Evolutionary conservation across 2,113 vertebrate species (phyloP).

Genomic region (Setophaga kirtlandii): DNA sequence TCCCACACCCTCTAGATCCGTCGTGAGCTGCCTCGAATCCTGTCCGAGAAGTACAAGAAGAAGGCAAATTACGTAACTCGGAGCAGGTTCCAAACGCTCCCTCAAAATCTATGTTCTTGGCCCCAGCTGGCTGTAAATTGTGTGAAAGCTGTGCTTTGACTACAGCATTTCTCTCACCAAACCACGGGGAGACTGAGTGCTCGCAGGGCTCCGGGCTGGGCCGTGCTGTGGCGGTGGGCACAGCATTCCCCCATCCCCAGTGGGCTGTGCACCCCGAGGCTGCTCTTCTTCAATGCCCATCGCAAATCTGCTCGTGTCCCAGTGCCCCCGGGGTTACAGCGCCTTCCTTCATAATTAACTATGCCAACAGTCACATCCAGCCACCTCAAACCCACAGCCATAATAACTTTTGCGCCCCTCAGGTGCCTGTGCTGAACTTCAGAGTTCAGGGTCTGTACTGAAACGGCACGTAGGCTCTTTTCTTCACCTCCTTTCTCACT

Average conservation of each 20-base stretch:
- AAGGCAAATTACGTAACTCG: rapidly evolving
- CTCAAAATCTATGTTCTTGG: neutral
- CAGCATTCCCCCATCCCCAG: rapidly evolving
- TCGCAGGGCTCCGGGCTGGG: neutral
- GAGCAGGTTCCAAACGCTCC: neutral
- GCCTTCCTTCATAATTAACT: neutral
- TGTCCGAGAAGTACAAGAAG: neutral
- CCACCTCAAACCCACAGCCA: neutral
- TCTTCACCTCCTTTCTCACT: neutral
- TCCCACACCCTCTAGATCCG: neutral
- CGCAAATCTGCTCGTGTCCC: rapidly evolving
- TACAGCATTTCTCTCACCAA: neutral
- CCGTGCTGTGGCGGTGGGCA: rapidly evolving
- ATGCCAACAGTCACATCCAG: rapidly evolving
- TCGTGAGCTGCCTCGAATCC: neutral
- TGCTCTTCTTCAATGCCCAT: neutral
- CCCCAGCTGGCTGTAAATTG: neutral
- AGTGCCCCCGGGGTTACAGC: too few species aligned
- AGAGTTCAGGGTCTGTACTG: neutral
- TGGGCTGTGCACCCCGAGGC: neutral
- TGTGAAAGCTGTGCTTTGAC: neutral
- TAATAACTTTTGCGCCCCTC: neutral
- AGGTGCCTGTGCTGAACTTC: neutral
- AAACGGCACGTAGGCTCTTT: rapidly evolving
- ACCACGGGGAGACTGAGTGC: rapidly evolving